These are phyloP conservation scores for Aphodius sticticus DNA, from an alignment of 2,888 invertebrate genomes.

Conservation along the genomic window DNA sequence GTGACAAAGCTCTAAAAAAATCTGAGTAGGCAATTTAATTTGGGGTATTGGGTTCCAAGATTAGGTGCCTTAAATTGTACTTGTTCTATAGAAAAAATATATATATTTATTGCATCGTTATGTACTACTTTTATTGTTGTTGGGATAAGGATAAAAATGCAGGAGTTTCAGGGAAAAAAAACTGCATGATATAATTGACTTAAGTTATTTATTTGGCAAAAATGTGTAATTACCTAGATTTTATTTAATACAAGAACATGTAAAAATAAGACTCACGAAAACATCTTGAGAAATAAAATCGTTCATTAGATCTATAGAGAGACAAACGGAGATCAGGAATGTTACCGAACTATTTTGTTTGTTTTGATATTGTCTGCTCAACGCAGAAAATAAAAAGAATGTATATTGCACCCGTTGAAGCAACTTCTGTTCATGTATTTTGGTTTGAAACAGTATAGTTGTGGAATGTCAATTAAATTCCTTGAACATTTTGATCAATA, in stretches of 20 bases:
- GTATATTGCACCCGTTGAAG: neutral
- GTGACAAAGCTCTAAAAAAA: constrained; percentile 30
- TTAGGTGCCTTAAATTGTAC: constrained; percentile 24
- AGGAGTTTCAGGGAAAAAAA: neutral
- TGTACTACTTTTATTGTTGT: constrained; percentile 11
- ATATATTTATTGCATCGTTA: constrained; percentile 5
- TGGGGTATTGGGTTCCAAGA: neutral
- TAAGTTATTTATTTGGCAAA: constrained; percentile 54
- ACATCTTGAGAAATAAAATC: constrained; percentile 9
- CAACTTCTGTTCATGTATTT: neutral
- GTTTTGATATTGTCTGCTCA: constrained; percentile 21
- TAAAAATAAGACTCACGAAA: constrained; percentile 18
- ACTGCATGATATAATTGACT: constrained; percentile 49
- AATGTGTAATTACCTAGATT: constrained; percentile 38
- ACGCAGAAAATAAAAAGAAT: neutral
- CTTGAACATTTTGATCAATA: neutral
- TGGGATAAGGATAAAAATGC: neutral
- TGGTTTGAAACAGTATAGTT: neutral
- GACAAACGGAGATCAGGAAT: constrained; percentile 11
- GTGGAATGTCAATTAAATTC: neutral
- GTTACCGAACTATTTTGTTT: constrained; percentile 10
- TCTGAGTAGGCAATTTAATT: neutral
- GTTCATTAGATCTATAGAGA: constrained; percentile 15
- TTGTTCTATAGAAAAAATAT: constrained; percentile 13
- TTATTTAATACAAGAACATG: constrained; percentile 24